Conservation (phyloP, 2,797 vertebrate genomes). For the Coluber constrictor region DNA sequence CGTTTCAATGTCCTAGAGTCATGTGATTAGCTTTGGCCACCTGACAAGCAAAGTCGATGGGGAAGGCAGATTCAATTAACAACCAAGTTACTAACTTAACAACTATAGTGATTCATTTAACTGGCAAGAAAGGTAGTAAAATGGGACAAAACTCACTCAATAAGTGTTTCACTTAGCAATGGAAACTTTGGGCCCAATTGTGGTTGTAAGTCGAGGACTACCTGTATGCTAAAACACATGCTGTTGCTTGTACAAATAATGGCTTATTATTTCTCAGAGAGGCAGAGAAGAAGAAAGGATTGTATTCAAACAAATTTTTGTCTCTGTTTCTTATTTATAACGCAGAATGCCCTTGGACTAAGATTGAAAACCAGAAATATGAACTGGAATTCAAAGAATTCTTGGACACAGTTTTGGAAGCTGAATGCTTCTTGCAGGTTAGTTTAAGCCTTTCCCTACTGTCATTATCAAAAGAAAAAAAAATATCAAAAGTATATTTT, state of each 20-base stretch:
- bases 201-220: neutral
- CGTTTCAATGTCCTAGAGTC: neutral
- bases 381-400: constrained; percentile 78
- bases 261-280: neutral
- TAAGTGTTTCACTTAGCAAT: neutral
- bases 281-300: neutral
- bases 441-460: constrained; percentile 18
- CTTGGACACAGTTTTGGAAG: constrained; percentile 75
- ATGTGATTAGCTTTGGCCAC: neutral
- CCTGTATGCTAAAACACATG: neutral
- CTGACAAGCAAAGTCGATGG: neutral
- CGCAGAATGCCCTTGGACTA: constrained; percentile 84
- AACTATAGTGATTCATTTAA: neutral
- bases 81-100: neutral
- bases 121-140: neutral
- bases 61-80: neutral
- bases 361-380: constrained; percentile 67
- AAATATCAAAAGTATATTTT: constrained; percentile 20
- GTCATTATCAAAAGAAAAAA: constrained; percentile 7
- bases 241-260: neutral
- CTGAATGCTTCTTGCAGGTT: constrained; percentile 90
- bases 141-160: neutral
- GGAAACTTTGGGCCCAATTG: neutral
- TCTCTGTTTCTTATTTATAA: constrained; percentile 8
- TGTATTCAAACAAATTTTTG: neutral